Percentiles rank a stretch among this genome's conserved stretches.
Evolutionary conservation across 2,888 invertebrate genomes (phyloP).

Genomic region (Ichneumon xanthorius): DNA sequence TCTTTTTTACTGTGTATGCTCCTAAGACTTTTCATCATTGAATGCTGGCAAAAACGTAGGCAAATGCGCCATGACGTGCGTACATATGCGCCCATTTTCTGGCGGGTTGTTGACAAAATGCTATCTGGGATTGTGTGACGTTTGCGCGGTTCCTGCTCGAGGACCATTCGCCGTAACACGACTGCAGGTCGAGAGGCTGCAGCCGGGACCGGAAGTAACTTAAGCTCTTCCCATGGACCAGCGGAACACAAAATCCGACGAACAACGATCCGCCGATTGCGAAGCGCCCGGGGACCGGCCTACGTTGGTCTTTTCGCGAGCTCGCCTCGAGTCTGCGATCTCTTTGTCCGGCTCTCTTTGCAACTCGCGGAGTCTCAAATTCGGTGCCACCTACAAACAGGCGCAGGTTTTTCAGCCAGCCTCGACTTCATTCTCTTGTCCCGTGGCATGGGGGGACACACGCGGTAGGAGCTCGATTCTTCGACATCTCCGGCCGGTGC

Average conservation of each 20-base stretch:
- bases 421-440: constrained; percentile 55
- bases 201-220: background rate
- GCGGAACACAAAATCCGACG: background rate
- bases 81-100: too few species aligned
- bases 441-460: constrained; percentile 11
- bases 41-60: too few species aligned
- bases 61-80: too few species aligned
- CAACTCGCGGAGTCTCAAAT: constrained; percentile 64
- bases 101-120: too few species aligned
- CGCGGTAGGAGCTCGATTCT: constrained; percentile 46
- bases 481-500: constrained; percentile 30
- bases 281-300: background rate
- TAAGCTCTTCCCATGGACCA: background rate
- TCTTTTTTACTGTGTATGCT: background rate
- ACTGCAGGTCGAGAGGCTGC: constrained; percentile 6
- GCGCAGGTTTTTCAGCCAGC: constrained; percentile 58
- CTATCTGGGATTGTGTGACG: background rate
- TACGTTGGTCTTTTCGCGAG: constrained; percentile 63
- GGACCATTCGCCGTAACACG: background rate
- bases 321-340: constrained; percentile 39
- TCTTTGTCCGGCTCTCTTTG: constrained; percentile 51
- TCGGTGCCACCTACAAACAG: constrained; percentile 69
- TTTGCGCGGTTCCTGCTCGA: background rate
- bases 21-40: too few species aligned
- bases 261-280: background rate